These are phyloP conservation scores for Panopea generosa DNA, from an alignment of 2,888 invertebrate genomes.

Conservation along the genomic window DNA sequence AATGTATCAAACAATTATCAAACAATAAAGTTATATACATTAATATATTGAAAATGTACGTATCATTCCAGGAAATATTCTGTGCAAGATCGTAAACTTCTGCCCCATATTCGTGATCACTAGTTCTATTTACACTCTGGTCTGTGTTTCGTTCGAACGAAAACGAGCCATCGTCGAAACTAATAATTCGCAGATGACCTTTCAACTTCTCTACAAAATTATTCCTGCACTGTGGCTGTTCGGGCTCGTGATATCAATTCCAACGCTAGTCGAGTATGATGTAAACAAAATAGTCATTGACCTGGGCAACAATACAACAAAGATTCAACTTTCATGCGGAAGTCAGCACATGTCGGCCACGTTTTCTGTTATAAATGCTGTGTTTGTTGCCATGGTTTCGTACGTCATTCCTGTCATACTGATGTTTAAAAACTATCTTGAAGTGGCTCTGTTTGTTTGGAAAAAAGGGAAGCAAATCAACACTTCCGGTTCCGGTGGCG, in stretches of 20 bases:
- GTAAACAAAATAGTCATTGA: constrained; percentile 25
- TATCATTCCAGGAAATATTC: constrained; percentile 45
- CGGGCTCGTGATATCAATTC: constrained; percentile 43
- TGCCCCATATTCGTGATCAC: constrained; percentile 71
- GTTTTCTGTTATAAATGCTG: constrained; percentile 55
- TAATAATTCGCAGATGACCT: constrained; percentile 38
- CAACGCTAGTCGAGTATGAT: constrained; percentile 57
- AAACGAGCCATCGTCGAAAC: constrained; percentile 60
- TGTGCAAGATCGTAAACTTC: constrained; percentile 66
- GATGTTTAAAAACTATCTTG: constrained; percentile 57
- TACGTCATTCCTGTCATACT: constrained; percentile 67
- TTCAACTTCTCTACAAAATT: constrained; percentile 29
- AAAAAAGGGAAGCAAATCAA: constrained; percentile 35
- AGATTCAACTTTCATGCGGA: constrained; percentile 35
- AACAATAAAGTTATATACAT: no score
- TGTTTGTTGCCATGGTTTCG: constrained; percentile 59
- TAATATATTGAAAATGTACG: no score
- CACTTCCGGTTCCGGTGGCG: neutral
- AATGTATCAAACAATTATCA: no score
- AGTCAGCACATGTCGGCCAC: constrained; percentile 27
- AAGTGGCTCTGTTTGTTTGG: constrained; percentile 44
- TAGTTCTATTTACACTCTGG: constrained; percentile 68
- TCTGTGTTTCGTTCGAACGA: constrained; percentile 70
- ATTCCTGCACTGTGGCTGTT: constrained; percentile 56
- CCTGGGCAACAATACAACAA: constrained; percentile 13